These are phyloP conservation scores for Rhynchotus rufescens DNA, from an alignment of 2,797 vertebrate species.

Conservation along the genomic window DNA sequence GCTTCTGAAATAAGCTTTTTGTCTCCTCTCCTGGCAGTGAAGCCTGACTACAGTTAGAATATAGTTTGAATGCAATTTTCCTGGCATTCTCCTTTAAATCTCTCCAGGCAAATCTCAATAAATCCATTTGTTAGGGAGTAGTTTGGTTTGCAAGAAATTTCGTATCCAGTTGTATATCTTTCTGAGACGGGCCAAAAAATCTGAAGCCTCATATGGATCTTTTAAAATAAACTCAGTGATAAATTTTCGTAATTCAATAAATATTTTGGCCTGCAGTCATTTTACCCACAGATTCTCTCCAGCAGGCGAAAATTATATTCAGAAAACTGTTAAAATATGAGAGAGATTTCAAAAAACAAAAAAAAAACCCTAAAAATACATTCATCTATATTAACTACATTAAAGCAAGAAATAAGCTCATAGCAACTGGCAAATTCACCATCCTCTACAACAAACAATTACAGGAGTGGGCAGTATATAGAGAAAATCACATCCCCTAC, in stretches of 20 bases:
- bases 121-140: constrained; percentile 23
- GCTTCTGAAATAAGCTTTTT: not conserved
- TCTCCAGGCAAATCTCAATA: constrained; percentile 24
- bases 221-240: constrained; percentile 42
- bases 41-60: not conserved
- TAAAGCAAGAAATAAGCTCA: constrained; percentile 49
- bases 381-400: constrained; percentile 48
- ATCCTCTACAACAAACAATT: constrained; percentile 42
- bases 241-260: constrained; percentile 45
- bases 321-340: constrained; percentile 41
- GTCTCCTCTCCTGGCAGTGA: not conserved
- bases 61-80: not conserved
- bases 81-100: not conserved
- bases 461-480: not conserved
- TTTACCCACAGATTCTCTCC: not conserved
- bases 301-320: not conserved
- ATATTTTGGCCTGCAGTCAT: constrained; percentile 1
- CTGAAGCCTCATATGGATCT: not conserved
- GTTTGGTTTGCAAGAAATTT: constrained; percentile 37
- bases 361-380: constrained; percentile 31
- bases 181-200: not conserved
- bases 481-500: constrained; percentile 59
- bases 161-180: constrained; percentile 23
- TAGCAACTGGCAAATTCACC: constrained; percentile 40
- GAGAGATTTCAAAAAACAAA: constrained; percentile 33